Base-by-base conservation (phyloP, 1,140 invertebrate genomes). In the Lepeophtheirus salmonis region DNA sequence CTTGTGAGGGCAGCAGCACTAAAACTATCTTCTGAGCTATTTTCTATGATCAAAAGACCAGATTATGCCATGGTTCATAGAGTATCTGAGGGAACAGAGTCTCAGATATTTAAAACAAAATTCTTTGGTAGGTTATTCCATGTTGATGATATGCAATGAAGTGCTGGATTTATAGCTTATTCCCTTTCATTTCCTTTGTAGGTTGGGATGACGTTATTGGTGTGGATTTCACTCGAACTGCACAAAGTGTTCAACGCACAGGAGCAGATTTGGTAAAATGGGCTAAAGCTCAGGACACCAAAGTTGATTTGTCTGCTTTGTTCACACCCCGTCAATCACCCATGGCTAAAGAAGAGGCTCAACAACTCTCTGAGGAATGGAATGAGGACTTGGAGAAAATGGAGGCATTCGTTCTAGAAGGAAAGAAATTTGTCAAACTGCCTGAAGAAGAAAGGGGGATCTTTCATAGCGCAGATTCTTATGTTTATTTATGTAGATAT, bases 131-230 rank as follows among this genome's bases (percentile, higher is more conserved):
- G n/a, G 30, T 10, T 10, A 41, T 41, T n/a, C n/a, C n/a, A n/a
- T n/a, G n/a, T n/a, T n/a, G n/a, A n/a, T n/a, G n/a, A n/a, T n/a
- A n/a, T n/a, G n/a, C n/a, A n/a, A n/a, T n/a, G n/a, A n/a, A n/a
- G n/a, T n/a, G n/a, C n/a, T n/a, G n/a, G n/a, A n/a, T n/a, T n/a
- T n/a, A n/a, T n/a, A n/a, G n/a, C n/a, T n/a, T n/a, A n/a, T n/a
- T n/a, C n/a, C n/a, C n/a, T n/a, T n/a, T n/a, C n/a, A n/a, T n/a
- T n/a, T n/a, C n/a, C n/a, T n/a, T 41, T 41, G n/a, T 10, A 41
- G 30, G 88, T 10, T 98, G 95, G 95, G 95, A 98, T 71, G 94
- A 99, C 75, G 90, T 98, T 0, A 91, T 98, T 64, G 90, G 92
- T 1, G 94, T 98, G 3, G 96, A 99, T 75, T 98, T 96, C 70